Conservation (phyloP, 2,888 invertebrate species). For the Pyrrhia umbra region DNA sequence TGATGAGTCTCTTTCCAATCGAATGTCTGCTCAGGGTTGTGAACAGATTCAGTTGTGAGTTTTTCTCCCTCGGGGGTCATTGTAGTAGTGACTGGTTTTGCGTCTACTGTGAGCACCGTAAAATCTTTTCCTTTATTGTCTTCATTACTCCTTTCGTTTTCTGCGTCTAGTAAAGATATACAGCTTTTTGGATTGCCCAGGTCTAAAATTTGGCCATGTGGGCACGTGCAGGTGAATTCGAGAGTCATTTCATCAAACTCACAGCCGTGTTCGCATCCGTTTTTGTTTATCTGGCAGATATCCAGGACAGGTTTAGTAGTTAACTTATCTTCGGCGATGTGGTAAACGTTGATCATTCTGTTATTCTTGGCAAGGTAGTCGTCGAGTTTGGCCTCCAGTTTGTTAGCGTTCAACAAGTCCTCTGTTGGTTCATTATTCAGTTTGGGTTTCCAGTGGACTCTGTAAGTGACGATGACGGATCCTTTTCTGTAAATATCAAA, state of each 20-base stretch:
- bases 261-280: conserved; percentile 92
- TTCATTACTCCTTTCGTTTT: conserved; percentile 44
- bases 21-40: conserved; percentile 64
- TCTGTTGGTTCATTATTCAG: conserved; percentile 79
- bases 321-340: conserved; percentile 85
- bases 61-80: conserved; percentile 71
- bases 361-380: conserved; percentile 85
- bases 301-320: conserved; percentile 88
- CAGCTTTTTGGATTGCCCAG: conserved; percentile 84
- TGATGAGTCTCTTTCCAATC: conserved; percentile 80
- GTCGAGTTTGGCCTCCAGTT: conserved; percentile 85
- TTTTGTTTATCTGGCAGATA: conserved; percentile 91
- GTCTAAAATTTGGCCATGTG: conserved; percentile 84
- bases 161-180: conserved; percentile 73
- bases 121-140: conserved; percentile 56
- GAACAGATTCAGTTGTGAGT: conserved; percentile 66
- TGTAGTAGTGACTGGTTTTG: conserved; percentile 70
- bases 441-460: conserved; percentile 92
- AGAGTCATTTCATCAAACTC: conserved; percentile 91
- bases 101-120: conserved; percentile 68
- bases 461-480: conserved; percentile 91
- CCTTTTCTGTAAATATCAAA: conserved; percentile 89
- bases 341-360: conserved; percentile 89
- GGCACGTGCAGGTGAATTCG: conserved; percentile 92
- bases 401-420: conserved; percentile 86